These are phyloP conservation scores for Nycticryphes semicollaris DNA, from an alignment of 2,113 vertebrate species.

Conservation along the genomic window DNA sequence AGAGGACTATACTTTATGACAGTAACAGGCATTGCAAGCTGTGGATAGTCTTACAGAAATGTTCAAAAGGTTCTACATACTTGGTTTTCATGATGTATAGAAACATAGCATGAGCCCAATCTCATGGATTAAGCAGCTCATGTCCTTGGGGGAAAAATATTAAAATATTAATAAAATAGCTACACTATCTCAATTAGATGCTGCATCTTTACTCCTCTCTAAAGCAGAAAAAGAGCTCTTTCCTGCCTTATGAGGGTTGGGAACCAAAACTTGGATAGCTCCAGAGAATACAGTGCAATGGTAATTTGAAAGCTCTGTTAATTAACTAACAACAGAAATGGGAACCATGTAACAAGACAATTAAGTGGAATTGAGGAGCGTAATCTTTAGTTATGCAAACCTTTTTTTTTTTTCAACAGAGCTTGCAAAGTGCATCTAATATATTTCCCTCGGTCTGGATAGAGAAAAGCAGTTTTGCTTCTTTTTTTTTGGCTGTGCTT, in stretches of 20 bases:
- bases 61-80: neutral
- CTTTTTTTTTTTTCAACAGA: constrained; percentile 26
- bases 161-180: constrained; percentile 21
- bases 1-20: neutral
- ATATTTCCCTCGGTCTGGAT: neutral
- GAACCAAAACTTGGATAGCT: neutral
- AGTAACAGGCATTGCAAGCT: neutral
- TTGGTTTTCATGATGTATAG: constrained; percentile 17
- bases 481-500: neutral
- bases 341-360: constrained; percentile 51
- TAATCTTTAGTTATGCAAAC: neutral
- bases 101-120: constrained; percentile 18
- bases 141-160: constrained; percentile 12
- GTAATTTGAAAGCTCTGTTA: constrained; percentile 51
- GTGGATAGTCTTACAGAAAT: neutral
- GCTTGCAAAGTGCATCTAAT: neutral
- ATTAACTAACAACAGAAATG: constrained; percentile 57
- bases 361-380: constrained; percentile 49
- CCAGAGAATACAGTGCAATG: neutral
- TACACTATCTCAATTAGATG: constrained; percentile 12
- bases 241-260: neutral
- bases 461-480: neutral
- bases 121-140: constrained; percentile 25
- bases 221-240: neutral
- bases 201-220: neutral